Base-by-base conservation (phyloP, 2,113 vertebrate genomes). In the Melanotaenia duboulayi region DNA sequence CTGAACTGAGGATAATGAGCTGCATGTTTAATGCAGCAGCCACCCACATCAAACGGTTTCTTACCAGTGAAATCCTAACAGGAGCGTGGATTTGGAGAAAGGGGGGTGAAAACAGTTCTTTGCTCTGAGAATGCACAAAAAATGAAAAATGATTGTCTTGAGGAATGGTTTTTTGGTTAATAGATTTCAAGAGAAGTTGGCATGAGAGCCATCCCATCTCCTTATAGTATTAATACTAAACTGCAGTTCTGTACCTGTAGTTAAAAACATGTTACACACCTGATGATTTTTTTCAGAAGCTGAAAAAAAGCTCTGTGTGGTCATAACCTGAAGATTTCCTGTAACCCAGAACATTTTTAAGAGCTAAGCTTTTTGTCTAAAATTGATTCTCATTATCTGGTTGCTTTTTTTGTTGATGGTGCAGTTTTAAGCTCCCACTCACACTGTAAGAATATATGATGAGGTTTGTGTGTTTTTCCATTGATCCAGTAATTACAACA, bases 401-500 rank as follows among this genome's bases (percentile, higher is more conserved):
- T 57, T 46, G 32, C 65, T 71, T 78, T 86, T 91, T 87, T 83
- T 92, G 91, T 76, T 51, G 85, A 91, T 67, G 80, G 54, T 86
- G 87, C 89, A 89, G 81, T 88, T 89, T 35, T 73, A 58, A 67
- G 68, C 68, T 64, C 82, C 83, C 75, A 58, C 81, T 90, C 85
- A 59, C 74, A 66, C 69, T 57, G 80, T 85, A 84, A 86, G 78
- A 87, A 85, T 90, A 83, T 84, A 84, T 78, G 87, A 90, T 87
- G 85, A 87, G 84, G 81, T 91, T 80, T 82, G 84, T 83, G 82
- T 68, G 88, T 87, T 76, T 23, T 57, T 75, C 56, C 87, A 91
- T 90, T 82, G 90, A 92, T 92, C 90, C 79, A 68, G 88, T 90
- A 92, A 90, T 90, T 90, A 91, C 88, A 71, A 84, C 63, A 19